Percentiles rank a stretch among this genome's conserved stretches.
These are phyloP conservation scores for Fregetta grallaria DNA, from an alignment of 2,113 vertebrate genomes.

Conservation along the genomic window DNA sequence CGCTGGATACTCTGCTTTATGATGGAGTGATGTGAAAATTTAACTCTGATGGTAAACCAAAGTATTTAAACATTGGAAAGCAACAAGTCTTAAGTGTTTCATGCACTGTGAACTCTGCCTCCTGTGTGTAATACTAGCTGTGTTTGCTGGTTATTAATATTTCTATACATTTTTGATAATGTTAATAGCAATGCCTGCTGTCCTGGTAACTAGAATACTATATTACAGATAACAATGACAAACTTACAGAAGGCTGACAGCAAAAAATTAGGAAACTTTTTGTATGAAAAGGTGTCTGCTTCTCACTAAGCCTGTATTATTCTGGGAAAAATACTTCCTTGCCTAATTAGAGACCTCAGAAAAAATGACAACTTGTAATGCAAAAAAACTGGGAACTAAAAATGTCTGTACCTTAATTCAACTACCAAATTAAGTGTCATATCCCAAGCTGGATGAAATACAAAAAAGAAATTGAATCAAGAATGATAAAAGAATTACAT, in stretches of 20 bases:
- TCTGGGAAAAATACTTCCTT: not conserved
- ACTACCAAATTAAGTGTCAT: not conserved
- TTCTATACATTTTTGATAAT: not conserved
- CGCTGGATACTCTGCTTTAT: not conserved
- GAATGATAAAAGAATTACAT: not conserved
- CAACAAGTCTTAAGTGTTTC: not conserved
- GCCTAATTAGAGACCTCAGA: not conserved
- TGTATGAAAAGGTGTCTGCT: not conserved
- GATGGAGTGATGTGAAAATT: not conserved
- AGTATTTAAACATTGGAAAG: not conserved
- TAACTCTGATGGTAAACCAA: not conserved
- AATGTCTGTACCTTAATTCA: not conserved
- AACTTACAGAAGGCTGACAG: not conserved
- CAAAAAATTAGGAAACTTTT: not conserved
- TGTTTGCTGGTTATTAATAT: not conserved
- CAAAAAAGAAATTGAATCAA: not conserved
- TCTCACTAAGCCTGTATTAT: not conserved
- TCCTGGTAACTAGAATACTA: not conserved
- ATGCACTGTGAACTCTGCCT: not conserved
- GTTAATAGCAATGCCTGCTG: not conserved
- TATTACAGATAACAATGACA: not conserved
- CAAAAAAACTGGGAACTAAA: not conserved
- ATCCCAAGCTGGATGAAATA: not conserved
- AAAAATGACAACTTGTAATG: not conserved
- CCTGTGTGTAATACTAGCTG: not conserved